Percentiles rank a stretch among this genome's conserved stretches.
phyloP scores from a whole-genome alignment of 92 coral and sea anemone species.

The Parazoanthus darwini region DNA sequence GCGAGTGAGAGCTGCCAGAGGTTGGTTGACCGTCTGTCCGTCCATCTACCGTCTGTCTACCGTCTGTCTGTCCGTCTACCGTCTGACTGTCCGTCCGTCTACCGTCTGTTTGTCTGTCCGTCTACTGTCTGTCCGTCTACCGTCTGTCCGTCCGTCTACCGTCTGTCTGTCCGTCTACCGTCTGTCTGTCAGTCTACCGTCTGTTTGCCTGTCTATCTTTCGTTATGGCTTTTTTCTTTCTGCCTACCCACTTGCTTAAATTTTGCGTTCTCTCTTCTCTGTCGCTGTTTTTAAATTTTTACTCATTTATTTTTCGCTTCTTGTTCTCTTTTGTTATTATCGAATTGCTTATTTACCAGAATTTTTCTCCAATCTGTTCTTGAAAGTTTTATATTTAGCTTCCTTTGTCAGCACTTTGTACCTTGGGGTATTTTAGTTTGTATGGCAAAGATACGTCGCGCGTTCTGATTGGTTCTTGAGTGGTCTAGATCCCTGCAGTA shows the following conservation, averaged over 20 bases:
- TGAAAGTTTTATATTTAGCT: no score
- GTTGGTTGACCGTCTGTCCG: conserved; percentile 34
- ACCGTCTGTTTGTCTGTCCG: neutral
- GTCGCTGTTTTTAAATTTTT: neutral
- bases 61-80: neutral
- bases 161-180: neutral
- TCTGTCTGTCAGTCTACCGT: neutral
- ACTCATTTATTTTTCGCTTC: neutral
- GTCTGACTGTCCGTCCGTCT: neutral
- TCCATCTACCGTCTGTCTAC: neutral
- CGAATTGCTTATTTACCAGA: no score
- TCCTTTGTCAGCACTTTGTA: no score
- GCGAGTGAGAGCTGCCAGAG: conserved; percentile 52
- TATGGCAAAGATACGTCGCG: no score
- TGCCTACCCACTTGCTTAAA: neutral
- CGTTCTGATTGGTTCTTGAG: no score
- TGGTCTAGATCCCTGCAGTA: no score
- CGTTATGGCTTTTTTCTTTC: no score
- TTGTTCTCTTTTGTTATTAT: neutral
- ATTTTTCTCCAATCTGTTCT: no score
- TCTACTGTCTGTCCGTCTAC: neutral
- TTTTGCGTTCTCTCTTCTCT: no score
- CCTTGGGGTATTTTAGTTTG: no score
- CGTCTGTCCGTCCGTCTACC: no score
- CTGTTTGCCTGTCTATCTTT: no score